phyloP scores from a whole-genome alignment of 2,113 vertebrate genomes.

The Tursiops truncatus region DNA sequence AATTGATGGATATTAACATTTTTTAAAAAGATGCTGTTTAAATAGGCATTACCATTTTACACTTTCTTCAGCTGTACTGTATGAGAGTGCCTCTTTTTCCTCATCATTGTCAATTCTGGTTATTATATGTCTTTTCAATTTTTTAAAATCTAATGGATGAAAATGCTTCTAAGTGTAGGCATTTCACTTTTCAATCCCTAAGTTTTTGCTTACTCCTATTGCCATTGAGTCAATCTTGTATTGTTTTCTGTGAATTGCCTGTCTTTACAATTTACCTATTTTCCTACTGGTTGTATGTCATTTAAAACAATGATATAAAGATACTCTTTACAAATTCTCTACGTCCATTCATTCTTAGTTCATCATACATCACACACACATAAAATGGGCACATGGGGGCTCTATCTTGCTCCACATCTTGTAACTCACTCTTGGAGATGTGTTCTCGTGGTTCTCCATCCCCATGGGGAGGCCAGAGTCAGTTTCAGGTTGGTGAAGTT shows the following conservation, averaged over 20 bases:
- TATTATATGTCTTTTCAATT: not conserved
- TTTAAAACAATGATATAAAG: not conserved
- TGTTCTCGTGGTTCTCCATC: not conserved
- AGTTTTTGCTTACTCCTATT: too few relatives aligned
- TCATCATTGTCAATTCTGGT: not conserved
- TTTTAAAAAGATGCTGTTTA: not conserved
- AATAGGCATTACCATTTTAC: not conserved
- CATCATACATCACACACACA: not conserved
- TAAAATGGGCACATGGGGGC: not conserved
- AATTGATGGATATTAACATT: not conserved
- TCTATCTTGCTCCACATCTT: not conserved
- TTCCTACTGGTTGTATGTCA: not conserved
- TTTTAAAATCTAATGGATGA: not conserved
- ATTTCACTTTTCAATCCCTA: not conserved
- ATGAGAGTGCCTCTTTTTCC: not conserved
- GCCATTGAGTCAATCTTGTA: not conserved
- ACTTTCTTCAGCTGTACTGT: not conserved
- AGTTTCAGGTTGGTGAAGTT: not conserved
- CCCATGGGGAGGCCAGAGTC: not conserved
- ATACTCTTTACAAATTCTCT: not conserved
- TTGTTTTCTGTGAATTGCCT: not conserved
- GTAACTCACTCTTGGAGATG: not conserved
- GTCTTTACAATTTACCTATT: not conserved
- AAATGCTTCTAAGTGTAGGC: not conserved
- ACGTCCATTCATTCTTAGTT: not conserved